Conservation (phyloP, 2,113 vertebrate species). For the Condylura cristata region DNA sequence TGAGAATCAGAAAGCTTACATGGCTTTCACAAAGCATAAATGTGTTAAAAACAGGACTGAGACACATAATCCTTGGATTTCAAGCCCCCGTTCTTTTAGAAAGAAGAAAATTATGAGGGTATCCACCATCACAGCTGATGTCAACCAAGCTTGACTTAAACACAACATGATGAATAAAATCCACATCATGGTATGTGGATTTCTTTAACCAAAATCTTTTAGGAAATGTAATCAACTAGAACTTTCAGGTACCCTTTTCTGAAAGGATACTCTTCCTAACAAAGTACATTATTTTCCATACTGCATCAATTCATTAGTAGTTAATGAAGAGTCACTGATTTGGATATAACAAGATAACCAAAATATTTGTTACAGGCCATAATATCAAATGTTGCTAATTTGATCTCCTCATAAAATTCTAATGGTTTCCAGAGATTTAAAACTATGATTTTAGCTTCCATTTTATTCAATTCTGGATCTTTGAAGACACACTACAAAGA, state of each 20-base stretch:
- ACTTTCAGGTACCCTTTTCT: background rate
- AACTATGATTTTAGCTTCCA: background rate
- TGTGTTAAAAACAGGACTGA: background rate
- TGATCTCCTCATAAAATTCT: background rate
- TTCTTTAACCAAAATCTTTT: background rate
- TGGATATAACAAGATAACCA: background rate
- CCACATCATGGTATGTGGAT: background rate
- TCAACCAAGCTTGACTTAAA: background rate
- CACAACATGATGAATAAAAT: background rate
- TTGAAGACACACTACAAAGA: background rate
- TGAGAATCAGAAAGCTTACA: background rate
- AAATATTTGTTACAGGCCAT: background rate
- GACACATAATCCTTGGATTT: background rate
- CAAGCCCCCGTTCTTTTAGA: background rate
- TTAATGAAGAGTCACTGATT: background rate
- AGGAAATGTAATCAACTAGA: background rate
- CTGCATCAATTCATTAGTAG: background rate
- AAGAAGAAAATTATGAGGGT: background rate
- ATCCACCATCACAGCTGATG: background rate
- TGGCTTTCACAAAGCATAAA: background rate
- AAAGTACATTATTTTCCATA: background rate
- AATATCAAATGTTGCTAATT: background rate
- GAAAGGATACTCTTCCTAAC: background rate
- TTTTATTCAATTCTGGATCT: conserved; percentile 14
- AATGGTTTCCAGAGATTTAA: background rate